phyloP scores from a whole-genome alignment of 2,113 vertebrate genomes.

The Colius striatus region DNA sequence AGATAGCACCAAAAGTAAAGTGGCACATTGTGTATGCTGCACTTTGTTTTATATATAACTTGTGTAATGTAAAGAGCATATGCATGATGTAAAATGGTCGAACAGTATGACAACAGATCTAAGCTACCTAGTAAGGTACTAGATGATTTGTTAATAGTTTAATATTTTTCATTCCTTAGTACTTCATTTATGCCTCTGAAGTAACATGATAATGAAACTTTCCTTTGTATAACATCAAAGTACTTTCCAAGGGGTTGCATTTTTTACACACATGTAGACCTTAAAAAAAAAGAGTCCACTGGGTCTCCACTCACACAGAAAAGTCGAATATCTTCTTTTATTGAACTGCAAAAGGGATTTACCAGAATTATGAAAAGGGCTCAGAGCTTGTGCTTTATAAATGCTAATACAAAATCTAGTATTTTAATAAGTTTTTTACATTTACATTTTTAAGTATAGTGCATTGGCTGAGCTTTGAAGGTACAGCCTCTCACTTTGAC shows the following conservation, averaged over 20 bases:
- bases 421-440: slow-evolving; percentile 31
- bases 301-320: slow-evolving; percentile 1
- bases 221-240: slow-evolving; percentile 7
- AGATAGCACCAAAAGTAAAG: not conserved
- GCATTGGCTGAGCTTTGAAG: slow-evolving; percentile 6
- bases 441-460: slow-evolving; percentile 24
- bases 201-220: not conserved
- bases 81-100: not conserved
- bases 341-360: slow-evolving; percentile 42
- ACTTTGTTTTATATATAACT: not conserved
- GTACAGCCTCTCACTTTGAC: not conserved
- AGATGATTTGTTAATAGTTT: not conserved
- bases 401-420: slow-evolving; percentile 36
- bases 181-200: not conserved
- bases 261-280: not conserved
- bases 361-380: not conserved
- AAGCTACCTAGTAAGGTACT: not conserved
- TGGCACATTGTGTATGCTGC: not conserved
- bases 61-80: not conserved
- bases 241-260: not conserved
- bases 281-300: not conserved
- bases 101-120: not conserved
- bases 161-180: not conserved
- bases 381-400: slow-evolving; percentile 26
- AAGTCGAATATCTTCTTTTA: slow-evolving; percentile 30